Conservation (phyloP, 2,797 vertebrate species). For the Miichthys miiuy region DNA sequence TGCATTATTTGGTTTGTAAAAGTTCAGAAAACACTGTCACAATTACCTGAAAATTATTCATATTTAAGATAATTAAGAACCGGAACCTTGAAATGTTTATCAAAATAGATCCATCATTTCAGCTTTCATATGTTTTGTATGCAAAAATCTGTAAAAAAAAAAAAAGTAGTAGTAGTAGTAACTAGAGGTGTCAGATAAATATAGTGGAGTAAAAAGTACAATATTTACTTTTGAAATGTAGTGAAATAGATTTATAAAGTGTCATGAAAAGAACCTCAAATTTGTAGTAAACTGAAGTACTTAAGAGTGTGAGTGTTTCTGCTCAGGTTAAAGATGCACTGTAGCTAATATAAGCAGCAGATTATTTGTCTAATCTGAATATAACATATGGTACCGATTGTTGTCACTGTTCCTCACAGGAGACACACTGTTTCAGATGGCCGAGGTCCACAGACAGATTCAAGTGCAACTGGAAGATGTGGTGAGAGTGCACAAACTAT, state of each 20-base stretch:
- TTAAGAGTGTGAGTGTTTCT: neutral
- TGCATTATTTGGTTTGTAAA: neutral
- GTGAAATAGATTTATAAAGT: neutral
- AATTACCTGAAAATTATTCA: no score
- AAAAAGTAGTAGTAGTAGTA: no score
- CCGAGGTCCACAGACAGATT: constrained; percentile 91
- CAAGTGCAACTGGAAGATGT: constrained; percentile 91
- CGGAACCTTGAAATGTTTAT: neutral
- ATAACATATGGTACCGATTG: neutral
- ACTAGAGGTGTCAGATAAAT: neutral
- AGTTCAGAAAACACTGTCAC: no score
- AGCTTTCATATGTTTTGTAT: no score
- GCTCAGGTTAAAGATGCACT: neutral
- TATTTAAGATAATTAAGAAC: neutral
- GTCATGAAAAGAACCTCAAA: no score
- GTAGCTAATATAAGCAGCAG: neutral
- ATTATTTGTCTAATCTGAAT: neutral
- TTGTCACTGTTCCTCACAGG: constrained; percentile 75
- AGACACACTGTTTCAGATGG: constrained; percentile 91
- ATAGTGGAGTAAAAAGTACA: neutral
- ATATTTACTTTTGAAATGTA: neutral
- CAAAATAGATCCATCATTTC: neutral
- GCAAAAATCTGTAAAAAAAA: no score
- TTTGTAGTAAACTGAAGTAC: neutral
- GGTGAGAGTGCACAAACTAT: constrained; percentile 75